Base-by-base conservation (phyloP, 2,888 invertebrate species). In the Athalia cordata region DNA sequence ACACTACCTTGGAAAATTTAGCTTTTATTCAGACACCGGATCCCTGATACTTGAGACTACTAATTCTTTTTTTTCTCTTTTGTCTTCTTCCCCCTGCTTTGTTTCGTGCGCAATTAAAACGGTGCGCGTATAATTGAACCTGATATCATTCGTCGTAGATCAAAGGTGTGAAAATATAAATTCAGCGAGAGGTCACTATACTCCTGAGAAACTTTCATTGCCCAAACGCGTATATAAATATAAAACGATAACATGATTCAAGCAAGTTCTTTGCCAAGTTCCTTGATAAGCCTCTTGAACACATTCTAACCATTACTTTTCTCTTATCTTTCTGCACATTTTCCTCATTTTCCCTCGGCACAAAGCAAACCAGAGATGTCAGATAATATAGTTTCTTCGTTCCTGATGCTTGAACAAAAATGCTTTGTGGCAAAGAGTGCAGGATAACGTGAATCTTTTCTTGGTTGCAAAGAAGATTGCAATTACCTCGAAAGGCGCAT, bases 261-360 rank as follows among this genome's bases (percentile, higher is more conserved):
- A 72, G 47, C 59, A 47, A 72, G 59, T 72, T 72, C 72, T 72
- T 72, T 67, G 62, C 77, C 52, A 77, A 77, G 65, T 77, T 66
- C 29, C 62, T 52, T 68, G 70, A 70, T 77, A 77, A 77, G 49
- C 49, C 77, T 68, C 61, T 70, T 49, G 70, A 77, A 70, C 77
- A 68, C 68, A 77, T 70, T 70, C 77, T 47, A 29, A 66, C 62
- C 67, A 67, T 45, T 67, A 52, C 49, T 68, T 77, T 47, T 61
- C 50, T 47, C 57, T 72, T 72, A 72, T 72, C 72, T 72, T 57
- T 59, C 72, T 57, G 59, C 13, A 47, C 13, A 47, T 72, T 72
- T 72, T 8, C 72, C 47, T 72, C 72, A 72, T 59, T 72, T 72
- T 13, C 13, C 59, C 13, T 59, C 47, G 13, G 72, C 59, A 72